Evolutionary conservation across 2,888 invertebrate species (phyloP).

Genomic region (Euzetes globulus): DNA sequence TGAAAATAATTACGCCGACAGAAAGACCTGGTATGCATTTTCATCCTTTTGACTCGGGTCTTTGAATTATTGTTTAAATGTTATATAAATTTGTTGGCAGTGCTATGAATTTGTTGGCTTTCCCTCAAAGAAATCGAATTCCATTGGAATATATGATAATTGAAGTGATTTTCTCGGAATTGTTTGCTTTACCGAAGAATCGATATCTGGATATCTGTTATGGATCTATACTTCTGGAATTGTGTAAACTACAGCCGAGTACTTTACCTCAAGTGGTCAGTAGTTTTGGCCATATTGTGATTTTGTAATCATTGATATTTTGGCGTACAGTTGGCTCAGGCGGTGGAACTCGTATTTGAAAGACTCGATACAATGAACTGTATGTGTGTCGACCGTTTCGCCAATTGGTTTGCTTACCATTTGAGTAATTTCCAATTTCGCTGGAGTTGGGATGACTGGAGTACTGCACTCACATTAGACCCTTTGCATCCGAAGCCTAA

Average conservation of each 20-base stretch:
- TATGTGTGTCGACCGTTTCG: conserved; percentile 90
- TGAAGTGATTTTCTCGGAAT: conserved; percentile 85
- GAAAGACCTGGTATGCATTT: conserved; percentile 73
- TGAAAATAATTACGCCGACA: conserved; percentile 73
- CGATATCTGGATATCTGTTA: conserved; percentile 85
- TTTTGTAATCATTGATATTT: conserved; percentile 5
- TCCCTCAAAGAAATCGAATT: conserved; percentile 85
- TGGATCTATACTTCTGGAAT: conserved; percentile 87
- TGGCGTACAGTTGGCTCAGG: conserved; percentile 67
- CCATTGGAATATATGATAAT: conserved; percentile 97
- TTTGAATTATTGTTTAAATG: conserved; percentile 36
- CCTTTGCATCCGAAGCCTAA: conserved; percentile 84
- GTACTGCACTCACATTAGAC: conserved; percentile 72
- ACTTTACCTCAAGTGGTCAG: conserved; percentile 78
- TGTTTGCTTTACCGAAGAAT: conserved; percentile 84
- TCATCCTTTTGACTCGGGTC: not conserved
- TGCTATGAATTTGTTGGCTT: conserved; percentile 80
- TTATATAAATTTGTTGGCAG: no score
- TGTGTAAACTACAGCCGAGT: conserved; percentile 91
- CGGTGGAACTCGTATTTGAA: conserved; percentile 92
- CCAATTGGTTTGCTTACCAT: conserved; percentile 96
- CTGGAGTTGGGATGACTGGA: conserved; percentile 99
- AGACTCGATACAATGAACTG: conserved; percentile 95
- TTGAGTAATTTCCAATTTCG: conserved; percentile 98
- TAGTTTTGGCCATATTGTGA: not conserved